Evolutionary conservation across 2,113 vertebrate genomes (phyloP).

Genomic region (Anser brachyrhynchus): DNA sequence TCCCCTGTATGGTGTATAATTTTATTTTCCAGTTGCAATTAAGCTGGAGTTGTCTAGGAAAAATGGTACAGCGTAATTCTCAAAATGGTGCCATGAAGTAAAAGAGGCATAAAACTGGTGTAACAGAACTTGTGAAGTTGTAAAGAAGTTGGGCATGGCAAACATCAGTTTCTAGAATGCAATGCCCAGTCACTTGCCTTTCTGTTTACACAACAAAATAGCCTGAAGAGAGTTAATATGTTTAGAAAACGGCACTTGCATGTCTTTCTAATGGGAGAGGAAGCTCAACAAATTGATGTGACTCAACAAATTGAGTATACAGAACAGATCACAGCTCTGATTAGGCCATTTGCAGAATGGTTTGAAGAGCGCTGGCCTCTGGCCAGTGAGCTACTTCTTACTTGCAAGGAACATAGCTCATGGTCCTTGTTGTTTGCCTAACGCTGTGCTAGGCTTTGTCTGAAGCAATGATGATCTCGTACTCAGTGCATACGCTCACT

Average conservation of each 20-base stretch:
- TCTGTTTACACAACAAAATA: constrained; percentile 43
- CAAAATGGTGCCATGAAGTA: neutral
- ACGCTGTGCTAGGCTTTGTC: neutral
- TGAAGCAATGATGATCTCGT: neutral
- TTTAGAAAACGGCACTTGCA: neutral
- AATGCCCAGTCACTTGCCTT: constrained; percentile 3
- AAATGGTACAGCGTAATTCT: neutral
- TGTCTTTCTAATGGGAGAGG: constrained; percentile 31
- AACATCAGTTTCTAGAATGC: neutral
- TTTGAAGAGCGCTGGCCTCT: constrained; percentile 36
- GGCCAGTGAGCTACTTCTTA: constrained; percentile 27
- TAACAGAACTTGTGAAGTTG: neutral
- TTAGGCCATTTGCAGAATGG: constrained; percentile 30
- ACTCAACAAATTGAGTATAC: constrained; percentile 59
- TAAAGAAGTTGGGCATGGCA: neutral
- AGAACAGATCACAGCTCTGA: constrained; percentile 27
- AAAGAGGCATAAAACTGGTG: neutral
- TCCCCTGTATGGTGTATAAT: neutral
- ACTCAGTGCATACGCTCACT: rapidly evolving
- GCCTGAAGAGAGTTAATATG: constrained; percentile 28
- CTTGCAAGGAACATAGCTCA: neutral
- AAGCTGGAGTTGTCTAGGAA: neutral
- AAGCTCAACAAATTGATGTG: constrained; percentile 62
- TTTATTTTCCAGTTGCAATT: neutral
- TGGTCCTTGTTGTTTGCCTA: neutral